Evolutionary conservation across 2,888 invertebrate species (phyloP).

Genomic region (Andricus quercusramuli): DNA sequence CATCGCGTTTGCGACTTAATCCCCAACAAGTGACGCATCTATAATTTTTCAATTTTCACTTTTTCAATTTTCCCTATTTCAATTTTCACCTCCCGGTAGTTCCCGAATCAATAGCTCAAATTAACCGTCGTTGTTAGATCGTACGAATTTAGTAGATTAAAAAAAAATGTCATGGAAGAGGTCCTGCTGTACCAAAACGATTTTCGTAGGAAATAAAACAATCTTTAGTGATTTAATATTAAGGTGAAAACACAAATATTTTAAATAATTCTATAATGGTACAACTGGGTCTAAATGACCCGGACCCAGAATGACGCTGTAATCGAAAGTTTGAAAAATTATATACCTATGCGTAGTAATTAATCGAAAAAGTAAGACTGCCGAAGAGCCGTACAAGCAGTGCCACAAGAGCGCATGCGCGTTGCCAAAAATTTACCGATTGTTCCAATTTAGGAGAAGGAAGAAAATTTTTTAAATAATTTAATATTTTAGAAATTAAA

Average conservation of each 20-base stretch:
- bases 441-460: conserved; percentile 12
- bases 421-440: conserved; percentile 32
- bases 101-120: conserved; percentile 39
- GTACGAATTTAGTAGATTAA: conserved; percentile 30
- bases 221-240: conserved; percentile 21
- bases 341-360: conserved; percentile 44
- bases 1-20: conserved; percentile 31
- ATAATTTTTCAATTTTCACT: conserved; percentile 26
- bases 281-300: conserved; percentile 3
- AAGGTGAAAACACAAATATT: conserved; percentile 11
- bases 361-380: conserved; percentile 41
- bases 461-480: background rate
- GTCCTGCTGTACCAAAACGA: conserved; percentile 41
- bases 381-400: conserved; percentile 33
- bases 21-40: conserved; percentile 6
- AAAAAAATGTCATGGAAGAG: conserved; percentile 10
- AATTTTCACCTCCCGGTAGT: conserved; percentile 34
- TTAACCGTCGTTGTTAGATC: conserved; percentile 29
- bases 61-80: conserved; percentile 25
- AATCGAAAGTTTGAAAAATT: conserved; percentile 20
- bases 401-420: conserved; percentile 29
- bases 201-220: conserved; percentile 41
- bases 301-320: background rate
- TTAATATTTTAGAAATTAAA: too few species aligned
- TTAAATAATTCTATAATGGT: conserved; percentile 8